These are phyloP conservation scores for Candoia aspera DNA, from an alignment of 2,113 vertebrate species.

Conservation along the genomic window DNA sequence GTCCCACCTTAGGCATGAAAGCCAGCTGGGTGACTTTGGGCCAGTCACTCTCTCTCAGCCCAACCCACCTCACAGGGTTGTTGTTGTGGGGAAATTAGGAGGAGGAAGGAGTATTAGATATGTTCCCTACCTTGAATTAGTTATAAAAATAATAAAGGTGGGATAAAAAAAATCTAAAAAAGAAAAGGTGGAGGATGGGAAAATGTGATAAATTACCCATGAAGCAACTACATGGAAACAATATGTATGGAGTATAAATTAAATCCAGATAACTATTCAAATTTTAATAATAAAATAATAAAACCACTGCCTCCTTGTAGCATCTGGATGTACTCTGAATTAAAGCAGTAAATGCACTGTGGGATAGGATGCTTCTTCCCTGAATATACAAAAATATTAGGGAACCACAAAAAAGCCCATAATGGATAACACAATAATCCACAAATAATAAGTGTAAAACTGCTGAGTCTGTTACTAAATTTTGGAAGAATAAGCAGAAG, in stretches of 20 bases:
- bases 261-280: constrained; percentile 1
- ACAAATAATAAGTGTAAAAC: background rate
- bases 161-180: too few species aligned
- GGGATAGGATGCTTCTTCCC: background rate
- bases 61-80: too few species aligned
- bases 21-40: too few species aligned
- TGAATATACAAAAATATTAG: background rate
- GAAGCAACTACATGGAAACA: background rate
- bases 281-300: background rate
- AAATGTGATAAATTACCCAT: background rate
- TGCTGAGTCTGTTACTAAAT: background rate
- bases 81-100: too few species aligned
- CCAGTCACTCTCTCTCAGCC: too few species aligned
- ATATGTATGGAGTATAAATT: constrained; percentile 9
- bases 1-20: too few species aligned
- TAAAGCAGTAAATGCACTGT: background rate
- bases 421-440: background rate
- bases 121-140: too few species aligned
- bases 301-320: background rate
- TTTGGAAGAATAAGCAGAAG: background rate
- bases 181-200: background rate
- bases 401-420: background rate
- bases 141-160: too few species aligned
- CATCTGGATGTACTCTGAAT: constrained; percentile 18
- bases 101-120: too few species aligned